phyloP scores from a whole-genome alignment of 2,888 invertebrate species.

The Meganola albula region DNA sequence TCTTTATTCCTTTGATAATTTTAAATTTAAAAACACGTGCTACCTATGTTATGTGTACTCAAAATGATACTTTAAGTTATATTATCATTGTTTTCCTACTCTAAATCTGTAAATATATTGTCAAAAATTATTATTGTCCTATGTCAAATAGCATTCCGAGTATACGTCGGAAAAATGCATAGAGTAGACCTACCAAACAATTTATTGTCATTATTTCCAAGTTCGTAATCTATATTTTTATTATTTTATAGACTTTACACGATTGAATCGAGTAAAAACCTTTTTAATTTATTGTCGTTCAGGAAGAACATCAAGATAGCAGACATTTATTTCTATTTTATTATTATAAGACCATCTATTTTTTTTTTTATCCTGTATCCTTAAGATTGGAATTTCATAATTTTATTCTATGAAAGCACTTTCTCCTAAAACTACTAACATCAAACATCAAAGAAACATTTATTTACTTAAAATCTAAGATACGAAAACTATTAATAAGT shows the following conservation, averaged over 20 bases:
- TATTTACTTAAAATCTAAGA: conserved; percentile 18
- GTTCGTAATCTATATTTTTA: conserved; percentile 3
- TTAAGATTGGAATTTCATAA: conserved; percentile 31
- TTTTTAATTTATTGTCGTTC: conserved; percentile 22
- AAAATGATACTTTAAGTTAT: conserved; percentile 26
- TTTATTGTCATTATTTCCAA: conserved; percentile 9
- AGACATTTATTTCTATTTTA: conserved; percentile 20
- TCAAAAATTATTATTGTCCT: conserved; percentile 39
- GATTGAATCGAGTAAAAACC: conserved; percentile 19
- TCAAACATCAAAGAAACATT: conserved; percentile 71
- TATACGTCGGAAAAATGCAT: conserved; percentile 1
- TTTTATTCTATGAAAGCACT: conserved; percentile 69
- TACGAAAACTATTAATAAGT: too few species aligned
- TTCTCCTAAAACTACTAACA: conserved; percentile 65
- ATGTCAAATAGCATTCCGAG: conserved; percentile 8
- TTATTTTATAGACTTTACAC: conserved; percentile 9
- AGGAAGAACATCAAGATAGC: conserved; percentile 23
- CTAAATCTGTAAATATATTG: conserved; percentile 35
- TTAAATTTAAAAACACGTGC: conserved; percentile 12
- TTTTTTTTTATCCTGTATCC: conserved; percentile 31
- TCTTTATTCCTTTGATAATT: conserved; percentile 27
- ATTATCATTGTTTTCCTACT: conserved; percentile 30
- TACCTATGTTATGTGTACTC: conserved; percentile 11
- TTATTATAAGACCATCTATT: conserved; percentile 19
- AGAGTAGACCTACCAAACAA: neutral